These are phyloP conservation scores for Melozone crissalis DNA, from an alignment of 2,113 vertebrate species.

Conservation along the genomic window DNA sequence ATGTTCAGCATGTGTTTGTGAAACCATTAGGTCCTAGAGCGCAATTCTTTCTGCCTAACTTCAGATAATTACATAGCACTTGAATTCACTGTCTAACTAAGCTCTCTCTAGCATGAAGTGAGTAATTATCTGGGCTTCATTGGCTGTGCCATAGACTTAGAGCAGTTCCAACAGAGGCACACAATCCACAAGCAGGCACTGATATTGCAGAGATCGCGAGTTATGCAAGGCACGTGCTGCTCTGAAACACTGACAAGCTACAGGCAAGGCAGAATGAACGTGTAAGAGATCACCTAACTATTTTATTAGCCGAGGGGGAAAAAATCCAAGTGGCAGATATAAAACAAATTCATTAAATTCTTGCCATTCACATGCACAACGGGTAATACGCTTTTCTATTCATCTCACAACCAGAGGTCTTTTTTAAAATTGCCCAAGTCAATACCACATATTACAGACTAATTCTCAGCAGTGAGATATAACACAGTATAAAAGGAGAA, in stretches of 20 bases:
- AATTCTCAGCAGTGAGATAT: neutral
- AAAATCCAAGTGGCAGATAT: neutral
- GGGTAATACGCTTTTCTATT: neutral
- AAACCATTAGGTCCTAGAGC: neutral
- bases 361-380: fast-evolving
- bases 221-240: neutral
- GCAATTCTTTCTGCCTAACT: neutral
- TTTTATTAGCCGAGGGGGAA: neutral
- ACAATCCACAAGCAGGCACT: neutral
- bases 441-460: neutral
- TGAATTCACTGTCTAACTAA: neutral
- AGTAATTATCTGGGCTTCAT: neutral
- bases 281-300: neutral
- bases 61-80: neutral
- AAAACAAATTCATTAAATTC: neutral
- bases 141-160: neutral
- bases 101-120: neutral
- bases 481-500: neutral
- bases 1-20: neutral
- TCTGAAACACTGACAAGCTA: neutral
- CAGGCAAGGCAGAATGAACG: neutral
- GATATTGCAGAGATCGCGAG: neutral
- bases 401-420: neutral
- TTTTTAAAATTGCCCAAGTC: neutral
- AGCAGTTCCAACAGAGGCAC: neutral